phyloP scores from a whole-genome alignment of 2,797 vertebrate genomes.

The Tamandua tetradactyla region DNA sequence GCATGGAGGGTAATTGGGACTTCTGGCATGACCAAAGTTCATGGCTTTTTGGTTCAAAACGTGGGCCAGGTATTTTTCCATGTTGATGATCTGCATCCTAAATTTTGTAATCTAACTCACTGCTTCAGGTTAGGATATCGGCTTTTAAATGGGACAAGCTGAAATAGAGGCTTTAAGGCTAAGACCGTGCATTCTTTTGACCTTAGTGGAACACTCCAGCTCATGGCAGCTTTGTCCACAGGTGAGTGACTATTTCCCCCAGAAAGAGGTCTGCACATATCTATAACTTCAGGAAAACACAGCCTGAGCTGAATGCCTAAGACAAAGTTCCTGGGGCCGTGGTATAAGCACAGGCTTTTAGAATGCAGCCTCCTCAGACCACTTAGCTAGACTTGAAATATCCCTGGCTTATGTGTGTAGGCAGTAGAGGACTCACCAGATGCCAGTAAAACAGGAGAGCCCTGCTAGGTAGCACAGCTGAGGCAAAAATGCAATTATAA shows the following conservation, averaged over 20 bases:
- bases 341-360: neutral
- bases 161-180: neutral
- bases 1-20: neutral
- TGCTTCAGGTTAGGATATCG: neutral
- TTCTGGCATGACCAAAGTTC: neutral
- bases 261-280: neutral
- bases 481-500: neutral
- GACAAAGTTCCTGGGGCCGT: neutral
- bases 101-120: neutral
- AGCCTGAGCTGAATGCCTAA: neutral
- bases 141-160: neutral
- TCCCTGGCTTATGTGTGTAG: rapidly evolving
- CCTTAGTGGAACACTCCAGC: neutral
- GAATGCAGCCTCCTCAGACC: too few species aligned
- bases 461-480: neutral
- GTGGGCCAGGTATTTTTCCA: neutral
- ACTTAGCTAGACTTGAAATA: rapidly evolving
- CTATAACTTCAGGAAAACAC: neutral
- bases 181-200: neutral
- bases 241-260: neutral
- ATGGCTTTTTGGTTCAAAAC: neutral
- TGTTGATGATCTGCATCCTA: neutral
- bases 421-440: neutral
- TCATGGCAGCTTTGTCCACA: neutral
- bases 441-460: neutral